Evolutionary conservation across 1,140 invertebrate species (phyloP).

Genomic region (Brachionus plicatilis): DNA sequence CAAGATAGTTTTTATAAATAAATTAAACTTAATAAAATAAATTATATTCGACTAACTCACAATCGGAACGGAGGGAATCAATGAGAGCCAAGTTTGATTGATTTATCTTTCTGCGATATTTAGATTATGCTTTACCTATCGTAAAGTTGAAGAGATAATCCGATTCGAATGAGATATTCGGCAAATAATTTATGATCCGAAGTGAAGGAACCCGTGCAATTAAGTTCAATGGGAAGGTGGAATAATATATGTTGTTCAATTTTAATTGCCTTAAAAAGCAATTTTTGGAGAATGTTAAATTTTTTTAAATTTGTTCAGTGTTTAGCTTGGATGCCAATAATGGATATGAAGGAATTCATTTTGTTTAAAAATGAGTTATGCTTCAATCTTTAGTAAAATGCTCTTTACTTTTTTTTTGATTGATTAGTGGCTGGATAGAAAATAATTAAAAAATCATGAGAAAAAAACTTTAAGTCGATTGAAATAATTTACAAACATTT

Average conservation of each 20-base stretch:
- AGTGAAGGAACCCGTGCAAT: background rate
- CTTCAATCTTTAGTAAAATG: background rate
- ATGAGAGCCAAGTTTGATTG: background rate
- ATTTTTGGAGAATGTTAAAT: background rate
- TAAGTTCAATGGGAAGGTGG: background rate
- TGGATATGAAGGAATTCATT: background rate
- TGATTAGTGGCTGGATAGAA: background rate
- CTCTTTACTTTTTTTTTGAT: background rate
- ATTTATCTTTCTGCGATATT: background rate
- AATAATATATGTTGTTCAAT: background rate
- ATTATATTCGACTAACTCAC: background rate
- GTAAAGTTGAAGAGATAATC: background rate
- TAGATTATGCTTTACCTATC: background rate
- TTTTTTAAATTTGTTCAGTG: background rate
- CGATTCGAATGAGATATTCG: background rate
- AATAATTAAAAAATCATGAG: background rate
- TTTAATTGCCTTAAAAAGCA: background rate
- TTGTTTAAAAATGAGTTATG: background rate
- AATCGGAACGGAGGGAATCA: background rate
- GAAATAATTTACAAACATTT: background rate
- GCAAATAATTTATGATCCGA: constrained; percentile 1
- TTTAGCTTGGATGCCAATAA: background rate
- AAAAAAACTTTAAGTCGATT: background rate
- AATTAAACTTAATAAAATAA: constrained; percentile 5
- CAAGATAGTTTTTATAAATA: background rate